Percentiles rank a stretch among this genome's conserved stretches.
These are phyloP conservation scores for Sturnira hondurensis DNA, from an alignment of 2,113 vertebrate species.

Conservation along the genomic window DNA sequence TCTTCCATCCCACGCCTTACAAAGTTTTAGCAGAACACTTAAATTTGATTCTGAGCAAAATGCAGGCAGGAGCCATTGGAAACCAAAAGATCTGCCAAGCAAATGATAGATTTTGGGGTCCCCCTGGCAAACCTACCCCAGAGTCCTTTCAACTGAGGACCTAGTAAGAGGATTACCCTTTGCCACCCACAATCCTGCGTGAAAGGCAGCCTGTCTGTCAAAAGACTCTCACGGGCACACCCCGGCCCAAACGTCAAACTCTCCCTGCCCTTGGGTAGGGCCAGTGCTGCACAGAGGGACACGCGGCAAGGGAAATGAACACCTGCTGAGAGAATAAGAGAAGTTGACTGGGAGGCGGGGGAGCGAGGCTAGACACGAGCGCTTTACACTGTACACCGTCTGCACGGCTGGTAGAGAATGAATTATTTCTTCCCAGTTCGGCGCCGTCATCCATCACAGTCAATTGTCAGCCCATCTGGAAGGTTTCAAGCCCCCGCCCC, in stretches of 20 bases:
- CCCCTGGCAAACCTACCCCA: not conserved
- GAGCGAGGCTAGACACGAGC: not conserved
- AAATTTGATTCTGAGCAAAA: not conserved
- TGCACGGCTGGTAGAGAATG: not conserved
- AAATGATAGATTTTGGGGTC: not conserved
- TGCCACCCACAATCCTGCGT: not conserved
- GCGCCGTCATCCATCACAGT: conserved; percentile 46
- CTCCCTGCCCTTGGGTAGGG: not conserved
- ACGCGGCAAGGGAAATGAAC: not conserved
- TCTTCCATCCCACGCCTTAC: accelerated
- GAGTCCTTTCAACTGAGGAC: not conserved
- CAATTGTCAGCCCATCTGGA: conserved; percentile 63
- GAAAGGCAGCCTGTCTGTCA: not conserved
- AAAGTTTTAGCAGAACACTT: not conserved
- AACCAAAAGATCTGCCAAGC: not conserved
- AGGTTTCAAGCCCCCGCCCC: conserved; percentile 36
- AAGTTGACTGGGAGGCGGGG: not conserved
- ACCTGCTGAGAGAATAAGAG: not conserved
- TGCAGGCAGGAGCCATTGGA: not conserved
- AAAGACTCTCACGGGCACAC: not conserved
- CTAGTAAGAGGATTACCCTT: not conserved
- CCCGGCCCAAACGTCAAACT: not conserved
- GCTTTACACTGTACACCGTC: not conserved
- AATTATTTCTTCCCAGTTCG: conserved; percentile 52
- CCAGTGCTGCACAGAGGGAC: not conserved